Evolutionary conservation across 2,113 vertebrate species (phyloP), one percentile per base, ranked within the genome.

Genomic region (Mionectes macconnelli): DNA sequence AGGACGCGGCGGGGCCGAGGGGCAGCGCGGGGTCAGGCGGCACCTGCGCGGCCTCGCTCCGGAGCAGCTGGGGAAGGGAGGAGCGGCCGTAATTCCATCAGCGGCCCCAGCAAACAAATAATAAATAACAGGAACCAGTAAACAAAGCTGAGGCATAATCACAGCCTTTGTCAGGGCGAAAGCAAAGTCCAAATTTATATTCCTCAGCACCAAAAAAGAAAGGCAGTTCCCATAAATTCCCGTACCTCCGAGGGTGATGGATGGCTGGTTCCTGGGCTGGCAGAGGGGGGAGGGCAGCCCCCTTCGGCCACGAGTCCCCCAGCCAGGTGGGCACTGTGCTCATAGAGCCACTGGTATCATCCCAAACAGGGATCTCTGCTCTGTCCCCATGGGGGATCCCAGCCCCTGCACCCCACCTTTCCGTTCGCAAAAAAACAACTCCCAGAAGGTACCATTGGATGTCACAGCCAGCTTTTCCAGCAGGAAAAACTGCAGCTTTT

Each of bases 41-140:
- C 90, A 96, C 90, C 94, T 84, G 95, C 79, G 20, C 53, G 84
- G 94, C 93, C 96, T 84, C 39, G 94, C 30, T 25, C 83, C 28
- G 12, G 55, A 76, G 88, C 87, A 74, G 94, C 87, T 89, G 77
- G 45, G 59, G 66, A 53, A 60, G 81, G 89, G 81, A 64, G 70
- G 79, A 44, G 8, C 8, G 8, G 91, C 94, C 11, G 8, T 85
- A 92, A 92, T 83, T 90, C 96, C 42, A 87, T 84, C 97, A 83
- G 33, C 21, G 13, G 80, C 42, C 94, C 57, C 45, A 44, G 90
- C 62, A 92, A 93, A 92, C 95, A 94, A 95, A 90, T 44, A 95
- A 62, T 90, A 92, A 90, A 91, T 89, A 89, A 79, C 12, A 12
- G 27, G 67, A 63, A 30, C 68, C 52, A 30, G 94, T 79, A 91